Base-by-base conservation (phyloP, 2,797 vertebrate species). In the Smutsia temminckii region DNA sequence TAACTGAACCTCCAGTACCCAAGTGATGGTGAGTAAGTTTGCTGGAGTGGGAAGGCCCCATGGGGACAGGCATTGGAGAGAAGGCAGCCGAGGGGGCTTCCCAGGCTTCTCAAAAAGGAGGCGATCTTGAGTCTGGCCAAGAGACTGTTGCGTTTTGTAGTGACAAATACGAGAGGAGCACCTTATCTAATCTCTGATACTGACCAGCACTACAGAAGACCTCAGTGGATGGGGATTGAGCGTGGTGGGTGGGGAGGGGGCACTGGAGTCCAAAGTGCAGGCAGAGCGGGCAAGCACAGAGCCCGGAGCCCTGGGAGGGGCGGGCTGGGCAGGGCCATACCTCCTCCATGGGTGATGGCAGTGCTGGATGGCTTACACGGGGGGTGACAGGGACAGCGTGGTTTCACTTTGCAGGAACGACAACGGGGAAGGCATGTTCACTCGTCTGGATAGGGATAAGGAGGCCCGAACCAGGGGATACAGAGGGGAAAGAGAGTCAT, bases 1-100 rank as follows among this genome's bases (percentile, higher is more conserved):
- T 79, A 90, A 96, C 86, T 74, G 55, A 59, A 89, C 69, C 74
- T 96, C 89, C 34, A 13, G 42, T 53, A 95, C 94, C 92, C 57
- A 93, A 94, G 86, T 61, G 74, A 29, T 27, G 63, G 61, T 0
- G 1, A 84, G 34, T 55, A 89, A 95, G 87, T 88, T 72, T 18
- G 0, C 34, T 20, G 81, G 64, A 77, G 49, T 87, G 64, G 69
- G 42, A 64, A 64, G 63, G 32, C 57, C 20, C 71, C 18, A 23
- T 32, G 17, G 53, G 75, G 85, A 95, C 91, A 91, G 61, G 11
- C 8, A 0, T 55, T 8, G 2, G 57, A 42, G 78, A 61, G 57
- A 90, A 79, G 46, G 27, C 12, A 0, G 25, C 61, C 11, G 12
- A 72, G 64, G 55, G n/a, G 69, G 37, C 16, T 59, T 61, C 64